A percentile compares a stretch with the other conserved stretches of the same genome.
These are phyloP conservation scores for Corythucha ciliata DNA, from an alignment of 2,888 invertebrate genomes.

Conservation along the genomic window DNA sequence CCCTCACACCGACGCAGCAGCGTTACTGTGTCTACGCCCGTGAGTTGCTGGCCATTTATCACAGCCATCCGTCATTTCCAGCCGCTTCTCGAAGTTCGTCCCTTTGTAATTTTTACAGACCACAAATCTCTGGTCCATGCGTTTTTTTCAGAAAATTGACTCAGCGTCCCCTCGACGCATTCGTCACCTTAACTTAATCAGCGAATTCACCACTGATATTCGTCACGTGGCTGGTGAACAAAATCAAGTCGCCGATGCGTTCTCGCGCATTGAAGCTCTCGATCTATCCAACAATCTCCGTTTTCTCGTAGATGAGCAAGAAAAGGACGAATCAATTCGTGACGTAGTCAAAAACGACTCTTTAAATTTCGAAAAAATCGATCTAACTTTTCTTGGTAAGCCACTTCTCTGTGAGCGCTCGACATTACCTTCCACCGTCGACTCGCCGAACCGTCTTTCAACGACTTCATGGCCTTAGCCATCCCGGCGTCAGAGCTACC, in stretches of 20 bases:
- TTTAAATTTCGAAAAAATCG: constrained; percentile 25
- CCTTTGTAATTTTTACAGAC: neutral
- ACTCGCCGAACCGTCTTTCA: constrained; percentile 17
- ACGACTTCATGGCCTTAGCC: constrained; percentile 34
- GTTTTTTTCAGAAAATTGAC: too few relatives aligned
- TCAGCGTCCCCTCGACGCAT: constrained; percentile 25
- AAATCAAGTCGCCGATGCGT: constrained; percentile 34
- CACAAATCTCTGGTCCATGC: neutral
- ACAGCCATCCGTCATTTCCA: neutral
- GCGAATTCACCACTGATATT: constrained; percentile 24
- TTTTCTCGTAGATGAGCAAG: neutral
- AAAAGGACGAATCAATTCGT: too few relatives aligned
- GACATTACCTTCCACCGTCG: constrained; percentile 5
- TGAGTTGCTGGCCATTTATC: too few relatives aligned
- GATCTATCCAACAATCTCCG: neutral
- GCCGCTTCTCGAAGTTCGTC: neutral
- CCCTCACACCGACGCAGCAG: neutral
- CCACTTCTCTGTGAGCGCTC: constrained; percentile 5
- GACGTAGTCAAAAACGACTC: constrained; percentile 20
- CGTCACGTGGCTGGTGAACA: constrained; percentile 26
- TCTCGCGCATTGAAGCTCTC: constrained; percentile 7
- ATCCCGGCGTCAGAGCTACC: constrained; percentile 34
- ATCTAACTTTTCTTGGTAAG: constrained; percentile 31
- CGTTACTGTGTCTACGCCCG: too few relatives aligned
- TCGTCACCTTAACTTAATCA: constrained; percentile 21